Evolutionary conservation across 2,888 invertebrate genomes (phyloP).

Genomic region (Sinelater perroti): DNA sequence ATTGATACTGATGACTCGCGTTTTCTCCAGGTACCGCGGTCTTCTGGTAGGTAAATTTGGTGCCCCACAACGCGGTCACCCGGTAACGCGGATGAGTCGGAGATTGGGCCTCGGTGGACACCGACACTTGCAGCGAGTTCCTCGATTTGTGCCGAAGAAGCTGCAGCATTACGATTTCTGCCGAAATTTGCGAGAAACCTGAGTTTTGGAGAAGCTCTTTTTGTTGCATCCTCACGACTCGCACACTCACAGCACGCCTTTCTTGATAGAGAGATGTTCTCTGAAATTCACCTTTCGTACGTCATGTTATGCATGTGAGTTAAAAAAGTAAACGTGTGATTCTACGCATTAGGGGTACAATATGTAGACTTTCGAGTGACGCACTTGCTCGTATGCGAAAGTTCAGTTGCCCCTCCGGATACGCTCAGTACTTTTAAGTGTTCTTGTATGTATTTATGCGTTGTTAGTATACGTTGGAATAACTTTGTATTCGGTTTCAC

Average conservation of each 20-base stretch:
- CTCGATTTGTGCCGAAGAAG: too few relatives aligned
- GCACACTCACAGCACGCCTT: background rate
- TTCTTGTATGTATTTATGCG: conserved; percentile 9
- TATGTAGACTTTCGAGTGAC: conserved; percentile 31
- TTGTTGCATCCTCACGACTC: background rate
- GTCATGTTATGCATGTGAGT: conserved; percentile 57
- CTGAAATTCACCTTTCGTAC: conserved; percentile 40
- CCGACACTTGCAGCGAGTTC: too few relatives aligned
- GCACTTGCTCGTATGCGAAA: conserved; percentile 5
- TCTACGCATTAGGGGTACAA: conserved; percentile 44
- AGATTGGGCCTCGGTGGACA: background rate
- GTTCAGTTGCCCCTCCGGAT: background rate
- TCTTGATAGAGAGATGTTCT: background rate
- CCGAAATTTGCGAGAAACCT: too few relatives aligned
- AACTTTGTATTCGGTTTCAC: conserved; percentile 18
- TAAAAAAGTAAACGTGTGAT: conserved; percentile 58
- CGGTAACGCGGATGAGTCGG: background rate
- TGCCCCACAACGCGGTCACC: conserved; percentile 1
- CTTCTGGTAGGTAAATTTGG: conserved; percentile 2
- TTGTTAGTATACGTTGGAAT: background rate
- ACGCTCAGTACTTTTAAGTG: conserved; percentile 6
- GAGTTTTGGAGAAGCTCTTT: too few relatives aligned
- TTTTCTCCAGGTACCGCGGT: conserved; percentile 21
- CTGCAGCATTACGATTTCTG: too few relatives aligned
- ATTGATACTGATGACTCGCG: conserved; percentile 29